These are phyloP conservation scores for Lycodopsis pacificus DNA, from an alignment of 2,797 vertebrate genomes.

Conservation along the genomic window DNA sequence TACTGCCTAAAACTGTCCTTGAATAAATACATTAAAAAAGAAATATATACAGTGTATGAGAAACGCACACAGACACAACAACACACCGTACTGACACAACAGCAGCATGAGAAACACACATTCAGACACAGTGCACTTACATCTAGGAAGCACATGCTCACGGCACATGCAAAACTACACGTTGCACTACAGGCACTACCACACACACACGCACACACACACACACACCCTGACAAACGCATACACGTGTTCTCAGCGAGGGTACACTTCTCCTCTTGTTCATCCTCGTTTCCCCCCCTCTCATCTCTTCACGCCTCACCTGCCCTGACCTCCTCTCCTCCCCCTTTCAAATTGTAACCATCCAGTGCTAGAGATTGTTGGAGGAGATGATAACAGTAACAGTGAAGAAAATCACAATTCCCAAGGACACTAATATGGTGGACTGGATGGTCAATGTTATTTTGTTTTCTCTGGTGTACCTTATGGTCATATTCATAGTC, in stretches of 20 bases:
- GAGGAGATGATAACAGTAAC: conserved; percentile 27
- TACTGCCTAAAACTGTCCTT: conserved; percentile 8
- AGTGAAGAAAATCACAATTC: conserved; percentile 5
- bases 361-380: conserved; percentile 17
- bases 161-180: background rate
- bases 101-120: background rate
- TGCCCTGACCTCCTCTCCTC: conserved; percentile 18
- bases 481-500: background rate
- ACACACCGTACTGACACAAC: too few relatives aligned
- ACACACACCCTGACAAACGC: background rate
- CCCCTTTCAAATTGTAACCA: conserved; percentile 6
- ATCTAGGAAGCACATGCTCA: background rate
- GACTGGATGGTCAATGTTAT: background rate
- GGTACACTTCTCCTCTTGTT: conserved; percentile 41
- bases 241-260: conserved; percentile 42
- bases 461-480: background rate
- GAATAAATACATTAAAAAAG: background rate
- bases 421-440: background rate
- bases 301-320: conserved; percentile 24
- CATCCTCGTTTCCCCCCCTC: conserved; percentile 21
- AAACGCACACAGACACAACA: background rate
- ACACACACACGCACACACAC: background rate
- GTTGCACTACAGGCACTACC: too few relatives aligned
- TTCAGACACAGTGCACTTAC: background rate
- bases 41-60: conserved; percentile 3